Percentiles rank a stretch among this genome's conserved stretches.
Evolutionary conservation across 2,888 invertebrate genomes (phyloP).

Genomic region (Lordiphosa fenestrarum): DNA sequence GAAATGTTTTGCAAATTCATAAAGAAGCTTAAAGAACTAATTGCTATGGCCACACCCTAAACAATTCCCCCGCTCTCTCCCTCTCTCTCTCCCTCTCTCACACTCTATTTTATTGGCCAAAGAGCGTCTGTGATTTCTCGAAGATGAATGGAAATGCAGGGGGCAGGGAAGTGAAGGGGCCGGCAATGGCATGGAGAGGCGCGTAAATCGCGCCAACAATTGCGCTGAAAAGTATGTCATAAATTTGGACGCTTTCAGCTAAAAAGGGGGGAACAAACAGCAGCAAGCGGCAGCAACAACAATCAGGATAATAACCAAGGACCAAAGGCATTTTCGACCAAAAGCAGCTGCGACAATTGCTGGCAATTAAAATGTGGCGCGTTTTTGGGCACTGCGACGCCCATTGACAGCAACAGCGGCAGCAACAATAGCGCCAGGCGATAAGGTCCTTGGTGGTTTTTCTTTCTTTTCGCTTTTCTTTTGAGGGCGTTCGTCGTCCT

Average conservation of each 20-base stretch:
- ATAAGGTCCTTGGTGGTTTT: conserved; percentile 9
- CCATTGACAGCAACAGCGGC: conserved; percentile 42
- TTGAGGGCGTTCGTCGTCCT: conserved; percentile 37
- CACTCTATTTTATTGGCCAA: conserved; percentile 9
- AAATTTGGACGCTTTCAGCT: conserved; percentile 60
- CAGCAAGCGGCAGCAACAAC: conserved; percentile 21
- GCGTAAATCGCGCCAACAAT: conserved; percentile 75
- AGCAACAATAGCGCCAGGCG: conserved; percentile 10
- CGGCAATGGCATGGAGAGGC: conserved; percentile 26
- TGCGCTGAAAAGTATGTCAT: conserved; percentile 75
- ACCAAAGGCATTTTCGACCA: conserved; percentile 17
- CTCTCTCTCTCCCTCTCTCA: not conserved
- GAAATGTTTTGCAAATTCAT: no score
- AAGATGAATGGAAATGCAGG: conserved; percentile 15
- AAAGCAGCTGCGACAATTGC: conserved; percentile 60
- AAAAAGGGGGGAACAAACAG: conserved; percentile 19
- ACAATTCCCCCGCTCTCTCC: not conserved
- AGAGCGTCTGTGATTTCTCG: no score
- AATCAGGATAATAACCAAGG: conserved; percentile 32
- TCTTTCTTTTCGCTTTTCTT: conserved; percentile 11
- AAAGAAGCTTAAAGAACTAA: not conserved
- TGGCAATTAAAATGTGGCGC: conserved; percentile 76
- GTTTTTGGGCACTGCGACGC: conserved; percentile 49
- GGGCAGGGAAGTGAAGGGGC: not conserved
- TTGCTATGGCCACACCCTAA: no score